These are phyloP conservation scores for Melinopterus prodromus DNA, from an alignment of 2,888 invertebrate species.

Conservation along the genomic window DNA sequence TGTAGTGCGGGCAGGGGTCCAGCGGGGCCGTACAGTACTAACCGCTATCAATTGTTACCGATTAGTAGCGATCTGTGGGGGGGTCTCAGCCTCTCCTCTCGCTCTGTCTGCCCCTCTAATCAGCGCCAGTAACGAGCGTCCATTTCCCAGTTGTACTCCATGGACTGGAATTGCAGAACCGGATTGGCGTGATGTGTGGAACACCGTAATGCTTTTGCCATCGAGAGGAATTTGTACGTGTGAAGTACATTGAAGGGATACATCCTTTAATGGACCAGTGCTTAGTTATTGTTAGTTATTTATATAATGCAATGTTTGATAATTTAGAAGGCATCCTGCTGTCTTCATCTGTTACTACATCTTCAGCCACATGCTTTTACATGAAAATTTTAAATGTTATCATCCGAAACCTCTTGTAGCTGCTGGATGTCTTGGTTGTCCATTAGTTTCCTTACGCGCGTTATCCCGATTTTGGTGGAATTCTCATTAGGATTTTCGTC, in stretches of 20 bases:
- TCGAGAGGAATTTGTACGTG: neutral
- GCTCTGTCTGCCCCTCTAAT: constrained; percentile 39
- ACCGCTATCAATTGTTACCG: constrained; percentile 46
- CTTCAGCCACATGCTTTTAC: too few relatives aligned
- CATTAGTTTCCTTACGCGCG: too few relatives aligned
- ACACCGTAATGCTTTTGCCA: neutral
- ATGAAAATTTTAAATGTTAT: too few relatives aligned
- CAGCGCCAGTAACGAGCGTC: constrained; percentile 43
- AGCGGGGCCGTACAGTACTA: constrained; percentile 34
- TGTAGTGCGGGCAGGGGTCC: constrained; percentile 8
- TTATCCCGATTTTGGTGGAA: too few relatives aligned
- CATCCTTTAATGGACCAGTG: neutral
- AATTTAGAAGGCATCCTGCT: too few relatives aligned
- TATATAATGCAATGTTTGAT: too few relatives aligned
- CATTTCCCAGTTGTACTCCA: constrained; percentile 13
- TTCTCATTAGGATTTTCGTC: too few relatives aligned
- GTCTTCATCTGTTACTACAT: too few relatives aligned
- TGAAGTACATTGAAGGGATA: neutral
- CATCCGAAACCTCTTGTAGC: too few relatives aligned
- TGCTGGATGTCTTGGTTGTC: too few relatives aligned
- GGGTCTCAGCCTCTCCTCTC: constrained; percentile 25
- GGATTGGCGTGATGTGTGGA: neutral
- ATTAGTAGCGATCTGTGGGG: constrained; percentile 42
- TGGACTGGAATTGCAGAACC: neutral
- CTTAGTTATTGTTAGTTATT: too few relatives aligned